Evolutionary conservation across 2,888 invertebrate species (phyloP).

Genomic region (Fabriciana adippe): DNA sequence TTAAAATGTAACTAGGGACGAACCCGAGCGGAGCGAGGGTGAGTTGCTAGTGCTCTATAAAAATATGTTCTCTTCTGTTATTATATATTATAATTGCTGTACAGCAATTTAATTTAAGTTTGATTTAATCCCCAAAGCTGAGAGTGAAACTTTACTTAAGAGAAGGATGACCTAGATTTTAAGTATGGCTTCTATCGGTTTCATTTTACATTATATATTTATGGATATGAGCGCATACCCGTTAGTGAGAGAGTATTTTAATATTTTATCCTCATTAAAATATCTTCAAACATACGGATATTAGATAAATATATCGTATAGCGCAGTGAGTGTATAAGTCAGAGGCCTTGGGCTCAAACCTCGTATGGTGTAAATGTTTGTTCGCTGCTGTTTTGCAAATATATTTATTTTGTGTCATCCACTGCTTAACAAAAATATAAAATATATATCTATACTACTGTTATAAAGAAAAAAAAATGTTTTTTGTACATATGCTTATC

Average conservation of each 20-base stretch:
- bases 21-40: no score
- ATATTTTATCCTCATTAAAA: background rate
- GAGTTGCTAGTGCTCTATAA: no score
- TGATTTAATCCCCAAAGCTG: background rate
- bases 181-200: conserved; percentile 14
- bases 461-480: no score
- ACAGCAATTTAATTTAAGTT: conserved; percentile 2
- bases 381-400: no score
- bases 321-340: background rate
- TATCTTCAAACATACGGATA: background rate
- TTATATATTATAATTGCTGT: conserved; percentile 9
- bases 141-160: conserved; percentile 11
- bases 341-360: background rate
- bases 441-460: no score
- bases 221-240: background rate
- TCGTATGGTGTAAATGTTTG: no score
- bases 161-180: conserved; percentile 15
- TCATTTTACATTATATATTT: conserved; percentile 14
- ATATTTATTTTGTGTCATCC: no score
- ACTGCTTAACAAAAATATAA: no score
- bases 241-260: background rate
- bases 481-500: no score
- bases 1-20: no score
- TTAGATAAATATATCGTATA: background rate
- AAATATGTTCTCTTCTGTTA: no score